phyloP scores from a whole-genome alignment of 2,797 vertebrate genomes.

The Phoxinus dragarum region DNA sequence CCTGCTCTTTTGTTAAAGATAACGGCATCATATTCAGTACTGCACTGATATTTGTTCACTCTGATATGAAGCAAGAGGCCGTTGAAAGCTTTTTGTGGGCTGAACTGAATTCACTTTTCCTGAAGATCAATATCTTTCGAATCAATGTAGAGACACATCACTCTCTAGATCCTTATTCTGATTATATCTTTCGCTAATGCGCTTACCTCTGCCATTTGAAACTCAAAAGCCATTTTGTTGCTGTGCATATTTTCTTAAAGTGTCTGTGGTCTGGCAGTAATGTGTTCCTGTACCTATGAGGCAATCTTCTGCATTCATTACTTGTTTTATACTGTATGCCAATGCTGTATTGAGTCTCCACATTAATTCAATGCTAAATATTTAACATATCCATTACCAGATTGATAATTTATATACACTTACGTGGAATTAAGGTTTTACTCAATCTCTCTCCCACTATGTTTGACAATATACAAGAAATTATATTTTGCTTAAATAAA shows the following conservation, averaged over 20 bases:
- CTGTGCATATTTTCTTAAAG: constrained; percentile 26
- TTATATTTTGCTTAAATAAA: neutral
- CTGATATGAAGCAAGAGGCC: neutral
- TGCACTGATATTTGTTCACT: neutral
- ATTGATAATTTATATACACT: neutral
- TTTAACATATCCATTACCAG: neutral
- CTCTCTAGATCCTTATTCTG: constrained; percentile 22
- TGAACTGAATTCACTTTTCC: constrained; percentile 35
- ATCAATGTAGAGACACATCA: constrained; percentile 29
- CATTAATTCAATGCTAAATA: constrained; percentile 17
- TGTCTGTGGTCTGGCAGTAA: constrained; percentile 33
- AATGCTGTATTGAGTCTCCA: constrained; percentile 16
- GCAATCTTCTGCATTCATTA: constrained; percentile 17
- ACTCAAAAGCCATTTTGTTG: constrained; percentile 39
- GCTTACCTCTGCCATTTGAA: constrained; percentile 32
- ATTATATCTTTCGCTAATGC: constrained; percentile 25
- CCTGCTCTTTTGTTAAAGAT: neutral
- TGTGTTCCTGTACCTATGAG: constrained; percentile 15
- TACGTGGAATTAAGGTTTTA: neutral
- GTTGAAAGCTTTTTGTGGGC: constrained; percentile 39
- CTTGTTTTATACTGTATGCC: constrained; percentile 9
- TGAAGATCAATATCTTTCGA: constrained; percentile 36
- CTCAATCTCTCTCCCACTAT: neutral
- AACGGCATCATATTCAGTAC: constrained; percentile 10
- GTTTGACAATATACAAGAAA: neutral